phyloP scores from a whole-genome alignment of 1,140 invertebrate species.

The Bombus huntii region DNA sequence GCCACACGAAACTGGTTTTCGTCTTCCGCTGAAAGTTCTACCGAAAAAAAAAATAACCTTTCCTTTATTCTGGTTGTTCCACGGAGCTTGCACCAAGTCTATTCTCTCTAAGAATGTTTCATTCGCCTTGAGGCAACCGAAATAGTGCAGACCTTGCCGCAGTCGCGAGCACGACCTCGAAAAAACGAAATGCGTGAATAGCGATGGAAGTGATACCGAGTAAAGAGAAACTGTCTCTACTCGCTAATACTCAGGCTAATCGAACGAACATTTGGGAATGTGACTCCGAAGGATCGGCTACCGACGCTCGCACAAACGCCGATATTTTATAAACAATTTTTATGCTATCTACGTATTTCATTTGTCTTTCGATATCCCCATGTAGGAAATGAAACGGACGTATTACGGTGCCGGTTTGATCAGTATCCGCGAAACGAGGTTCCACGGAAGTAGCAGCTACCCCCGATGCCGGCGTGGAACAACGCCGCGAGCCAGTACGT shows the following conservation, averaged over 20 bases:
- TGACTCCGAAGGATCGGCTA: neutral
- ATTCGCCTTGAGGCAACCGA: constrained; percentile 45
- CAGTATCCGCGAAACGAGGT: neutral
- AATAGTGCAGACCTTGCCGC: constrained; percentile 43
- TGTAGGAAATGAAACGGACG: neutral
- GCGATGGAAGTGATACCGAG: neutral
- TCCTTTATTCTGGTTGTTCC: neutral
- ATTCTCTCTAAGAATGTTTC: constrained; percentile 41
- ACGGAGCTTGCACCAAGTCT: constrained; percentile 7
- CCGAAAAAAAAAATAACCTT: neutral
- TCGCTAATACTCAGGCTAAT: no score
- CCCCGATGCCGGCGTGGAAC: constrained; percentile 55
- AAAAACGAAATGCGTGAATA: constrained; percentile 32
- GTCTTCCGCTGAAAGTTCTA: neutral
- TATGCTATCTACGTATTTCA: no score
- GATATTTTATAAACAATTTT: no score
- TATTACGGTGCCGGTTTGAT: neutral
- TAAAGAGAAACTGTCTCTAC: neutral
- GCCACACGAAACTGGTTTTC: neutral
- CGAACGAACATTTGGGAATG: neutral
- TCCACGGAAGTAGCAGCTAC: constrained; percentile 30
- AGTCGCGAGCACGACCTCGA: constrained; percentile 25
- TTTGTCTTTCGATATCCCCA: no score
- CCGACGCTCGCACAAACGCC: no score
- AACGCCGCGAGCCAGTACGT: constrained; percentile 38